These are phyloP conservation scores for Epizoanthus rinbou DNA, from an alignment of 92 coral and sea anemone species.

Conservation along the genomic window DNA sequence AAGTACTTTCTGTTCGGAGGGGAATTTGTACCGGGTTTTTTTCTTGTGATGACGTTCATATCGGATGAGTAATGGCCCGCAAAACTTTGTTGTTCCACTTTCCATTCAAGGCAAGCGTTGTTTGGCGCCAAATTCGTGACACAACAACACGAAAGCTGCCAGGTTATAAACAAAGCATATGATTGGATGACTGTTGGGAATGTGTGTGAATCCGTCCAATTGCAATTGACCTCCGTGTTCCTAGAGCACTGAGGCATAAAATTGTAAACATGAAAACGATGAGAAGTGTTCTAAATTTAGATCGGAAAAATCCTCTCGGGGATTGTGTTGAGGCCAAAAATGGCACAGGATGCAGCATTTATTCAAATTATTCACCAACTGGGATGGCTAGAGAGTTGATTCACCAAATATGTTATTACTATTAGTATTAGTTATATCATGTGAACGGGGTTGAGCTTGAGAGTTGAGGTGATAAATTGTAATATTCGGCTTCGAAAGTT, in stretches of 20 bases:
- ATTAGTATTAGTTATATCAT: too few relatives aligned
- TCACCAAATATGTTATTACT: too few relatives aligned
- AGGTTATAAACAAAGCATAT: neutral
- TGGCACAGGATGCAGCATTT: too few relatives aligned
- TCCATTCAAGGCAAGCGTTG: neutral
- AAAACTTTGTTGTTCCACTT: constrained; percentile 3
- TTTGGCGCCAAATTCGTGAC: constrained; percentile 23
- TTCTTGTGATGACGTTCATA: constrained; percentile 20
- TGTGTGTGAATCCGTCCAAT: neutral
- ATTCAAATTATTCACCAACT: too few relatives aligned
- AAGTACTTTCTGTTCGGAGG: neutral
- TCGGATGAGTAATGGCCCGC: constrained; percentile 1
- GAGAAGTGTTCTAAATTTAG: constrained; percentile 11
- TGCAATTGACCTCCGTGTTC: neutral
- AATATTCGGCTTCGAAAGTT: too few relatives aligned
- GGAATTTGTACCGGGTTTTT: constrained; percentile 1
- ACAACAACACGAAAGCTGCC: neutral
- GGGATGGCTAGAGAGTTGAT: too few relatives aligned
- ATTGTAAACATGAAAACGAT: neutral
- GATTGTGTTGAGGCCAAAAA: too few relatives aligned
- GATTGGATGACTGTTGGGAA: neutral
- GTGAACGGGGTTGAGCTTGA: too few relatives aligned
- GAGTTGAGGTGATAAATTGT: too few relatives aligned
- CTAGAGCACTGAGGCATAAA: neutral
- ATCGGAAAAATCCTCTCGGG: neutral